phyloP scores from a whole-genome alignment of 2,888 invertebrate genomes.

The Lacanobia wlatinum region DNA sequence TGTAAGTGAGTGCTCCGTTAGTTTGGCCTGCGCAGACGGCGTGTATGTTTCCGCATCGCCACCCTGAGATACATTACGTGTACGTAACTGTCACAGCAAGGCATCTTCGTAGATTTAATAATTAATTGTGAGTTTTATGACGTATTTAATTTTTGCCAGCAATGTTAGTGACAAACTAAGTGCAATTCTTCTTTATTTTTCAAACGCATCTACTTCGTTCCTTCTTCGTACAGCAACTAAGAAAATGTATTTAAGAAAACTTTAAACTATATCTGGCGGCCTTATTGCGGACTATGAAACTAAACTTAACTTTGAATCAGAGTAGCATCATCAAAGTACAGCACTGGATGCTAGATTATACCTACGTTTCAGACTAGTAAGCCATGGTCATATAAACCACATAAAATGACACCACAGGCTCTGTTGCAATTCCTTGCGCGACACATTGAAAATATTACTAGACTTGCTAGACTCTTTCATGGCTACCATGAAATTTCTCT shows the following conservation, averaged over 20 bases:
- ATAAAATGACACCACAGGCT: not conserved
- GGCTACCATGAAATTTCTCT: not conserved
- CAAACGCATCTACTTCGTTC: not conserved
- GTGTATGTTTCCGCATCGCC: constrained; percentile 52
- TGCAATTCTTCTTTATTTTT: not conserved
- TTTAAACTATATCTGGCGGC: no score
- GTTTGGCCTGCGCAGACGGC: constrained; percentile 22
- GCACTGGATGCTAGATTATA: not conserved
- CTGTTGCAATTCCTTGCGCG: not conserved
- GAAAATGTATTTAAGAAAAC: no score
- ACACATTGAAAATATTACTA: not conserved
- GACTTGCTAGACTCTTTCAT: not conserved
- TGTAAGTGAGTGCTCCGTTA: constrained; percentile 40
- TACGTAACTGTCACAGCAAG: constrained; percentile 34
- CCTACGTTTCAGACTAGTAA: not conserved
- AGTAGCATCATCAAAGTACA: not conserved
- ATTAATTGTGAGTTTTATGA: no score
- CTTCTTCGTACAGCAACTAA: no score
- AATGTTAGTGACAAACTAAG: not conserved
- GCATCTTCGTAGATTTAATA: not conserved
- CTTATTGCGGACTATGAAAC: no score
- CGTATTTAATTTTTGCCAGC: not conserved
- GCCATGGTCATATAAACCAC: not conserved
- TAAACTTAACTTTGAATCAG: no score
- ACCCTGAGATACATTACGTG: constrained; percentile 40